Evolutionary conservation across 2,113 vertebrate genomes (phyloP).

Genomic region (Paramisgurnus dabryanus): DNA sequence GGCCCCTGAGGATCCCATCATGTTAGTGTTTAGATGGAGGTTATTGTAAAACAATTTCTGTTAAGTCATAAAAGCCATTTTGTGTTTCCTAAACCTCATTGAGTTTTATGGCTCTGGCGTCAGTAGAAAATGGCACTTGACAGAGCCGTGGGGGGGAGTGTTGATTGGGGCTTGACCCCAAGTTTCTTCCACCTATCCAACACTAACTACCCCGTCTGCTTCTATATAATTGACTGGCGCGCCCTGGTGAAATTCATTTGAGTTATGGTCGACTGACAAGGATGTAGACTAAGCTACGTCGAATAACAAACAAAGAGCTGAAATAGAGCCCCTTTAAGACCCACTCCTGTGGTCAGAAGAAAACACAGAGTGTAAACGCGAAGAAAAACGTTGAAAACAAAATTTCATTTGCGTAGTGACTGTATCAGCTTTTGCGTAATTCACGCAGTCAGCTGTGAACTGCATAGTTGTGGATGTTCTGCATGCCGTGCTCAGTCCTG

Average conservation of each 20-base stretch:
- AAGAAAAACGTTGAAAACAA: constrained; percentile 62
- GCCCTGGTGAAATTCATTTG: neutral
- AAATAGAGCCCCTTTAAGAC: constrained; percentile 49
- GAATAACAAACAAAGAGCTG: constrained; percentile 23
- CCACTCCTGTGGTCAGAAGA: constrained; percentile 61
- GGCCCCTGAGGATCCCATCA: neutral
- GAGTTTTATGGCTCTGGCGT: constrained; percentile 36
- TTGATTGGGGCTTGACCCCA: constrained; percentile 41
- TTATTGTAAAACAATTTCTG: constrained; percentile 47
- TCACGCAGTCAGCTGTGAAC: constrained; percentile 23
- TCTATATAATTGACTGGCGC: constrained; percentile 31
- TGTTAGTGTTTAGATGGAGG: constrained; percentile 6
- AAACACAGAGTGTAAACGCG: constrained; percentile 65
- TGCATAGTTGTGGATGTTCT: neutral
- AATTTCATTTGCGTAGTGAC: constrained; percentile 55
- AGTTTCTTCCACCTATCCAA: constrained; percentile 21
- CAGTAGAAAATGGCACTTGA: constrained; percentile 53
- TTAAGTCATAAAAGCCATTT: constrained; percentile 51
- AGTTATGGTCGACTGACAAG: constrained; percentile 25
- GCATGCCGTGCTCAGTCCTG: constrained; percentile 4
- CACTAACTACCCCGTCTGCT: constrained; percentile 20
- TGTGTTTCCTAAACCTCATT: constrained; percentile 39
- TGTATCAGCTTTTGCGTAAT: constrained; percentile 26
- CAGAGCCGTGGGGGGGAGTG: constrained; percentile 24
- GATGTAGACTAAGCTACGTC: constrained; percentile 24